Evolutionary conservation across 1,140 invertebrate genomes (phyloP), one percentile per base, ranked within the genome.

Genomic region (Drosophila miranda): DNA sequence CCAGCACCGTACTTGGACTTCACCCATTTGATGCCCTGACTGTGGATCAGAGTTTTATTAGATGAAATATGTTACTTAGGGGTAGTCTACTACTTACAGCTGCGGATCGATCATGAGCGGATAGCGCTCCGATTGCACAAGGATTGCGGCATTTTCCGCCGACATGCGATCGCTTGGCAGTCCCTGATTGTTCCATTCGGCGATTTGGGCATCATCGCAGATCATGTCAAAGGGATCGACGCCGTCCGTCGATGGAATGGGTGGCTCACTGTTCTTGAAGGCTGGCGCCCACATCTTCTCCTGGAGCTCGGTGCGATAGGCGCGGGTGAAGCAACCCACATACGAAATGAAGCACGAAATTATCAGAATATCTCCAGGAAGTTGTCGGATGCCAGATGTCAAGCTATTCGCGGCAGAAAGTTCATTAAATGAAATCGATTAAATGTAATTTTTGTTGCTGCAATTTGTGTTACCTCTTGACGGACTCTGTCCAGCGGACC

Each of bases 291-390:
- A 89, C 76, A 86, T 72, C 49, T 89, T 93, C 21, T 95, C 94
- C 76, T 98, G 92, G 8, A 99, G 92, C 74, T 98, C 95, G 7
- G 93, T 81, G 57, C 98, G 92, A 90, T 98, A 99, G 45, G 93
- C 93, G 76, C 96, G 95, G 6, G 96, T 97, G 89, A 99, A 99
- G 73, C 96, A 98, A 2, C 98, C 98, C 6, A 98, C 95, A 89
- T 99, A 99, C 0, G 98, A 99, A 48, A 99, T 95, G 91, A 99
- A 99, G n/a, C 97, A 97, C 5, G 97, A 96, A 5, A 97, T 94
- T 3, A 98, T 90, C 0, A 99, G 91, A 34, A 98, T 95, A 84
- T 99, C 97, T 2, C 98, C 98, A 1, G 97, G 96, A 41, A 98
- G 45, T 9, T 92, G 63, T 95, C 44, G 30, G 8, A 97, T 48